Conservation (phyloP, 2,797 vertebrate genomes). For the Alca torda region DNA sequence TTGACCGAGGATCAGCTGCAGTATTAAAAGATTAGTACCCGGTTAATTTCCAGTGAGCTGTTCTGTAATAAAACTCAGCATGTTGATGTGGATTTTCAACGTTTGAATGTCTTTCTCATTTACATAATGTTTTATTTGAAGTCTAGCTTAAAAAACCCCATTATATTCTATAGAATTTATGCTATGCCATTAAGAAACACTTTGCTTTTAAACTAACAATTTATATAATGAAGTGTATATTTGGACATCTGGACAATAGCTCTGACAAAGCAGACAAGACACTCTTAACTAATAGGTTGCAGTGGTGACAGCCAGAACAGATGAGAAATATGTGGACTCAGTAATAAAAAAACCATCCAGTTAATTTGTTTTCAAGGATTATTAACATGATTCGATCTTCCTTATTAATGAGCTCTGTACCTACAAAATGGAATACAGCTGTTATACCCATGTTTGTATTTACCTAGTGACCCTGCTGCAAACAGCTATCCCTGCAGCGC, state of each 20-base stretch:
- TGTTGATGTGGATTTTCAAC: background rate
- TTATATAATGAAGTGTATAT: background rate
- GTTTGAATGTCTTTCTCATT: background rate
- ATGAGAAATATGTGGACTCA: background rate
- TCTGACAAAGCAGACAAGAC: background rate
- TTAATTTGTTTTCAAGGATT: slow-evolving; percentile 19
- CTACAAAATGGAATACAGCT: background rate
- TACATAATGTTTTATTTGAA: background rate
- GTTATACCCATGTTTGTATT: background rate
- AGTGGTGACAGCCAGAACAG: background rate
- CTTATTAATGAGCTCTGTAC: background rate
- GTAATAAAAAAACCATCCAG: background rate
- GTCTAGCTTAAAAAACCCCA: background rate
- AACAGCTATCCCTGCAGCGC: background rate
- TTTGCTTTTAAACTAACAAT: background rate
- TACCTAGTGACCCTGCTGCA: background rate
- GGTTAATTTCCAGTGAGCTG: slow-evolving; percentile 31
- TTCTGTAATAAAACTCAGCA: slow-evolving; percentile 11
- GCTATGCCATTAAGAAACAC: background rate
- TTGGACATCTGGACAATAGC: background rate
- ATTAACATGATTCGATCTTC: background rate
- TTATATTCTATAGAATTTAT: background rate
- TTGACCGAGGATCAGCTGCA: slow-evolving; percentile 55
- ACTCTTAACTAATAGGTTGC: background rate
- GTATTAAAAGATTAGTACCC: slow-evolving; percentile 58